Evolutionary conservation across 1,140 invertebrate genomes (phyloP), one percentile per base, ranked within the genome.

Genomic region (Neodiprion lecontei): DNA sequence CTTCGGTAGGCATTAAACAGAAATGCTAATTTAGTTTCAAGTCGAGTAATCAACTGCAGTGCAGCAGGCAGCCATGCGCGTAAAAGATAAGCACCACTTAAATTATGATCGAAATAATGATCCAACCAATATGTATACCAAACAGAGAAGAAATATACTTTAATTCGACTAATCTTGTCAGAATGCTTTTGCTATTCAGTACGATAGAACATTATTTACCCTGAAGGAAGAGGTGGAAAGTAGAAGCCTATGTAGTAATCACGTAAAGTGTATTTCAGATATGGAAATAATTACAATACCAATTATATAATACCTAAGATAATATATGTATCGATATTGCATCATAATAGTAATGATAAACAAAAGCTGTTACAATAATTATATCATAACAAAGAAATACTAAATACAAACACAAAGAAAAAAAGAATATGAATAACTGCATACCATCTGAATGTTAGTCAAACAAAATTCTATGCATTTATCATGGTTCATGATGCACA

Each of bases 1-100:
- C 84, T 86, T 84, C 75, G 83, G 84, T 81, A 85, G 80, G 84
- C 84, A 86, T 81, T 72, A 72, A n/a, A 70, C n/a, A 73, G 71
- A 72, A 72, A 74, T 80, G 74, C 0, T 79, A 81, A 67, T 73
- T 21, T 40, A 48, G 48, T 65, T 53, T 71, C 70, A 40, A 67
- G 17, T 69, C 23, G n/a, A 49, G 28, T 21, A 61, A 67, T 67
- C n/a, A 65, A 67, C 61, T 65, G 53, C 21, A 72, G 21, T 73
- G 81, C 67, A 75, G 72, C 72, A 73, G 69, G 78, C 48, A 81
- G 77, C 79, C 81, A 82, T 82, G 81, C 81, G 80, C 72, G 78
- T 79, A 74, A 69, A 48, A 73, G 73, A 14, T 12, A 61, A 17
- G 53, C n/a, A 61, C n/a, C 4, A 14, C n/a, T 61, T 17, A 61